Percentiles rank a stretch among this genome's conserved stretches.
These are phyloP conservation scores for Sphaeramia orbicularis DNA, from an alignment of 2,797 vertebrate species.

Conservation along the genomic window DNA sequence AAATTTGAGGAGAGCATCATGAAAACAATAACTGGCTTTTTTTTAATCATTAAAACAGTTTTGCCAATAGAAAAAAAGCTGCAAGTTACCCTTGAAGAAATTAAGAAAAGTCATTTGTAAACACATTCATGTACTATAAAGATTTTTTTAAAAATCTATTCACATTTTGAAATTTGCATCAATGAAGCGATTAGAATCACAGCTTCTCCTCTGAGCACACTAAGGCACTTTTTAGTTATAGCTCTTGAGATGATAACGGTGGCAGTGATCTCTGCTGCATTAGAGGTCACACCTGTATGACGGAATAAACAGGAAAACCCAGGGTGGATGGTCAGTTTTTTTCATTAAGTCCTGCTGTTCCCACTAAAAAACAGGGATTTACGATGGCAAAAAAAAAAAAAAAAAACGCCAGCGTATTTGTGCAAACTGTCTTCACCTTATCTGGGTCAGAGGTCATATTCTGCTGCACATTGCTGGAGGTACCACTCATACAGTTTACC, in stretches of 20 bases:
- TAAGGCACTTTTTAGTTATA: constrained; percentile 74
- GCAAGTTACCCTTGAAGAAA: constrained; percentile 22
- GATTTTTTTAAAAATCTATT: constrained; percentile 38
- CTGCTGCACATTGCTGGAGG: constrained; percentile 85
- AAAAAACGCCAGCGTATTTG: neutral
- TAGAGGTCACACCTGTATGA: constrained; percentile 12
- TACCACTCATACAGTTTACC: constrained; percentile 85
- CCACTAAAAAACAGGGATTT: neutral
- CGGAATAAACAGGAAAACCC: constrained; percentile 20
- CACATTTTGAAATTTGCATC: constrained; percentile 59
- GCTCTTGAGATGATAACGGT: constrained; percentile 50
- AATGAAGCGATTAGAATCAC: constrained; percentile 59
- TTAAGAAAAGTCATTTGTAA: constrained; percentile 54
- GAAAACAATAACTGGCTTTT: constrained; percentile 1
- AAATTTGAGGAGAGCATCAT: constrained; percentile 1
- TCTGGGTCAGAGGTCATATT: constrained; percentile 82
- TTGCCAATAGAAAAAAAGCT: constrained; percentile 30
- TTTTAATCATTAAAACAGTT: neutral
- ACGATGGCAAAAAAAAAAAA: neutral
- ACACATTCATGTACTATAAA: constrained; percentile 49
- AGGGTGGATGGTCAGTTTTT: constrained; percentile 10
- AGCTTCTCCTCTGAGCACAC: constrained; percentile 45
- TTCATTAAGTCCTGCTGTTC: constrained; percentile 7
- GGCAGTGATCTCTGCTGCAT: constrained; percentile 30
- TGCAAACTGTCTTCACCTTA: constrained; percentile 9